Percentiles rank a stretch among this genome's conserved stretches.
Conservation (phyloP, 1,140 invertebrate species). For the Drosophila melanica region DNA sequence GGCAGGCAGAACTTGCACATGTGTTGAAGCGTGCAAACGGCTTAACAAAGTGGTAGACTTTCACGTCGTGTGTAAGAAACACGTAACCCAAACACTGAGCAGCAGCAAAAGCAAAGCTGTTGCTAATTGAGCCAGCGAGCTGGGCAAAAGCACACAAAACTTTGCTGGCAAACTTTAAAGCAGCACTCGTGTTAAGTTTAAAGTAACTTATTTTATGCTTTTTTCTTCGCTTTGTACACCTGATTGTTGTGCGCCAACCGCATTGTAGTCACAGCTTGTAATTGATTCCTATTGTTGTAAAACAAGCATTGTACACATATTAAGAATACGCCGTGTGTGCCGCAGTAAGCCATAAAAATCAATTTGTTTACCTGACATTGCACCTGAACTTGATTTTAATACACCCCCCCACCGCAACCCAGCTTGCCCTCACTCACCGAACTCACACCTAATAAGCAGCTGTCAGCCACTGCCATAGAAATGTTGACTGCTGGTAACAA, state of each 20-base stretch:
- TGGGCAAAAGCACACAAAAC: conserved; percentile 2
- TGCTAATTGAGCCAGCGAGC: conserved; percentile 49
- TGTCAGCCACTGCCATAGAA: conserved; percentile 6
- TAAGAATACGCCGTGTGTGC: conserved; percentile 33
- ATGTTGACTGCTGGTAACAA: conserved; percentile 34
- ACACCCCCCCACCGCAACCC: background rate
- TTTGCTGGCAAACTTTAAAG: background rate
- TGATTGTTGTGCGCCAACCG: background rate
- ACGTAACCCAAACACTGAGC: conserved; percentile 4
- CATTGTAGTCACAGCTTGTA: conserved; percentile 20
- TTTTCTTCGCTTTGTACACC: background rate
- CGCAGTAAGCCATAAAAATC: conserved; percentile 22
- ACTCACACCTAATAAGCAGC: conserved; percentile 28
- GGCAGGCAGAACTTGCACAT: conserved; percentile 32
- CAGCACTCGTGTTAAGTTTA: conserved; percentile 8
- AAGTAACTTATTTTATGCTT: background rate
- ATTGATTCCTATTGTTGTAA: conserved; percentile 32
- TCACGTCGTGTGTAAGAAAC: conserved; percentile 3
- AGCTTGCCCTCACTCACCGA: too few relatives aligned
- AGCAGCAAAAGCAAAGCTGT: conserved; percentile 50
- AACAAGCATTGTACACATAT: conserved; percentile 28
- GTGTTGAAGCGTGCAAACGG: conserved; percentile 41
- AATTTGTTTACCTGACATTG: conserved; percentile 41
- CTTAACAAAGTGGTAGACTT: conserved; percentile 15
- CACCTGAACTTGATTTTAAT: conserved; percentile 46